Conservation (phyloP, 2,888 invertebrate genomes). For the Globia sparganii region DNA sequence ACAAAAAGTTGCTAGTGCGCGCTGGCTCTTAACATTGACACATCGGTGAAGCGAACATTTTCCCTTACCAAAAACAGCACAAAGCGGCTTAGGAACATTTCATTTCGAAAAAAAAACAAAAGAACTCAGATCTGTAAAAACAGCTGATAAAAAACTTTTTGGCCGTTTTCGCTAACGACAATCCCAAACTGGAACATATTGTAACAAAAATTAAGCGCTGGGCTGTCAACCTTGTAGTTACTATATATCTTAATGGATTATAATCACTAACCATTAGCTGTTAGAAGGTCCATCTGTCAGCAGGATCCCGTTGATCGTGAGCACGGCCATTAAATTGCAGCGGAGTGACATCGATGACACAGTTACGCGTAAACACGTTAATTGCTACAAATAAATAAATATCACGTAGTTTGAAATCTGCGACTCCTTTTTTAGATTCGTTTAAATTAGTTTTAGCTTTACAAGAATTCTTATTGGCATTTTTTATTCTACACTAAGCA, state of each 20-base stretch:
- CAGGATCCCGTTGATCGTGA: slow-evolving; percentile 41
- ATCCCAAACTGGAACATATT: background rate
- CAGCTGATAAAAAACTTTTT: background rate
- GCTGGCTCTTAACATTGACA: too few species aligned
- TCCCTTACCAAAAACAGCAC: background rate
- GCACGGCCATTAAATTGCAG: slow-evolving; percentile 41
- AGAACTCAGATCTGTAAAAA: background rate
- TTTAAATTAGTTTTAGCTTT: slow-evolving; percentile 12
- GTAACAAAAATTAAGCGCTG: background rate
- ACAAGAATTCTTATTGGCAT: background rate
- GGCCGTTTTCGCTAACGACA: background rate
- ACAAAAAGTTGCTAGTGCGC: too few species aligned
- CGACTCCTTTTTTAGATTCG: slow-evolving; percentile 8
- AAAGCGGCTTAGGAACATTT: too few species aligned
- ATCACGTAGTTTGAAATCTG: background rate
- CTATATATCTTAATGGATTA: slow-evolving; percentile 42
- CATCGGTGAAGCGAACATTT: background rate
- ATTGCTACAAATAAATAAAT: slow-evolving; percentile 45
- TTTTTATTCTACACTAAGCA: background rate
- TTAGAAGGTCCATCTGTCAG: slow-evolving; percentile 45
- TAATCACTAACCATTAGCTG: slow-evolving; percentile 47
- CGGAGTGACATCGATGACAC: slow-evolving; percentile 47
- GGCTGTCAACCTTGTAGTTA: slow-evolving; percentile 1
- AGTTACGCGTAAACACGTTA: slow-evolving; percentile 49
- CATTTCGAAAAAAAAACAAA: background rate